Evolutionary conservation across 2,797 vertebrate genomes (phyloP).

Genomic region (Falco berigora): DNA sequence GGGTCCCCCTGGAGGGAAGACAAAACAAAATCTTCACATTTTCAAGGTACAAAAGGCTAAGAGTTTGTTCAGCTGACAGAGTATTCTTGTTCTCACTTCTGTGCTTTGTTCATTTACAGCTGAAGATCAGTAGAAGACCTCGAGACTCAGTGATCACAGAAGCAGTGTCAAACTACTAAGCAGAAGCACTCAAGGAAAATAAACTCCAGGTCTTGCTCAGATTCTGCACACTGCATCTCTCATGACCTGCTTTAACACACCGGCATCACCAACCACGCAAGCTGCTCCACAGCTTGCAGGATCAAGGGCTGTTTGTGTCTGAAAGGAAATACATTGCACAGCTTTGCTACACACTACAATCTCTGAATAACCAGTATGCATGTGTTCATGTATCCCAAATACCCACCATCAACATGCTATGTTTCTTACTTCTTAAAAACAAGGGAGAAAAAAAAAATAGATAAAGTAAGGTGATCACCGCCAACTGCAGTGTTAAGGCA

Average conservation of each 20-base stretch:
- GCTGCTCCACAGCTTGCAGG: neutral
- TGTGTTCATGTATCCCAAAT: neutral
- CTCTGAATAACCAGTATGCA: neutral
- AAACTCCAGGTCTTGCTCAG: neutral
- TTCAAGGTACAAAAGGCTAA: neutral
- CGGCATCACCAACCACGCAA: neutral
- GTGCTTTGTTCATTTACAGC: neutral
- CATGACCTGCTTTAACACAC: neutral
- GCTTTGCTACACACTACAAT: neutral
- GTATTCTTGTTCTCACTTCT: neutral
- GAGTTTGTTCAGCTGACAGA: neutral
- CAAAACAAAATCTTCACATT: neutral
- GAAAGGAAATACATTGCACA: neutral
- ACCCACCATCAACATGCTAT: rapidly evolving
- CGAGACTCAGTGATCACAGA: neutral
- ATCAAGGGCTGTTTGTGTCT: neutral
- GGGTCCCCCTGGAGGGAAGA: neutral
- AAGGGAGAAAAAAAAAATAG: neutral
- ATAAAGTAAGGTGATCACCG: neutral
- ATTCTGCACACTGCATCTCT: neutral
- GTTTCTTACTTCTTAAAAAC: neutral
- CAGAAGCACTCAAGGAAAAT: neutral
- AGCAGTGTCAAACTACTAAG: neutral
- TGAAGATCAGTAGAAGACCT: neutral
- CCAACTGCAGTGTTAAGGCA: neutral